These are phyloP conservation scores for Aptenodytes patagonicus DNA, from an alignment of 2,113 vertebrate genomes.

Conservation along the genomic window DNA sequence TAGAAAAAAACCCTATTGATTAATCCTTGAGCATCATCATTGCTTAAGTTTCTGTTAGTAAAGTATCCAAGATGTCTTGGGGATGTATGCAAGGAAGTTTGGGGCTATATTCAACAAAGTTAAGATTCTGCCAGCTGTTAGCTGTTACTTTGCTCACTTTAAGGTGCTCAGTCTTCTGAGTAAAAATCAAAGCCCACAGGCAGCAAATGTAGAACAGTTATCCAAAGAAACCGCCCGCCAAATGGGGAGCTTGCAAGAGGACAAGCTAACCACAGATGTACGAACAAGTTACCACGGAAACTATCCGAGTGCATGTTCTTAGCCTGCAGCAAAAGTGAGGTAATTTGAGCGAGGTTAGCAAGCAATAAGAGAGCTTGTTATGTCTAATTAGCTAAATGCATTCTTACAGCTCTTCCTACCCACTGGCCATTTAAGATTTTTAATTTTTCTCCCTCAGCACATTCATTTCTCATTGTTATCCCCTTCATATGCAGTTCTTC, in stretches of 20 bases:
- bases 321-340: not conserved
- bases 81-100: not conserved
- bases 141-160: not conserved
- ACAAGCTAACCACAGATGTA: not conserved
- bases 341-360: not conserved
- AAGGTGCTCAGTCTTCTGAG: not conserved
- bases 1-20: not conserved
- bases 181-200: not conserved
- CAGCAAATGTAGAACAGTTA: not conserved
- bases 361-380: not conserved
- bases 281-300: not conserved
- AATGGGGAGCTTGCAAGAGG: not conserved
- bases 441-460: not conserved
- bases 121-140: not conserved
- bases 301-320: not conserved
- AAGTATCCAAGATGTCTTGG: not conserved
- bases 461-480: not conserved
- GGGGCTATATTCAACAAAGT: not conserved
- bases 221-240: accelerated
- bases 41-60: not conserved
- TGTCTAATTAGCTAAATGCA: not conserved
- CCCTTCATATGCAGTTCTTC: not conserved
- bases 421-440: not conserved
- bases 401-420: not conserved
- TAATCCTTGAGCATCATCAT: not conserved